Percentiles rank a stretch among this genome's conserved stretches.
Evolutionary conservation across 1,140 invertebrate species (phyloP).

Genomic region (Panulirus ornatus): DNA sequence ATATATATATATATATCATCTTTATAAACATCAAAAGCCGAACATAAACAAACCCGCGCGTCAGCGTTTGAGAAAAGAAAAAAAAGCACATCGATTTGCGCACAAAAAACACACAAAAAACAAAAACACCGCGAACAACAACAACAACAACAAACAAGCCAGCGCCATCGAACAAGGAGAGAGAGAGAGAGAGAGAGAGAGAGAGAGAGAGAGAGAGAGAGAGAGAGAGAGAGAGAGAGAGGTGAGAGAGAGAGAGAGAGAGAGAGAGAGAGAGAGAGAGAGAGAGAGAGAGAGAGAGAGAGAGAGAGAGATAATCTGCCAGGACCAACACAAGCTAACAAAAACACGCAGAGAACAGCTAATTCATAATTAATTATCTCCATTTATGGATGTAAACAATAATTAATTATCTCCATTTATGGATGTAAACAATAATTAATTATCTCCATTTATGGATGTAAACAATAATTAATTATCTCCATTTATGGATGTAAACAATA

Average conservation of each 20-base stretch:
- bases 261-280: neutral
- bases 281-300: neutral
- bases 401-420: too few relatives aligned
- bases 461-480: too few relatives aligned
- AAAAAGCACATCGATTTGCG: neutral
- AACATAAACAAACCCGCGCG: too few relatives aligned
- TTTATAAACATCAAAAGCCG: too few relatives aligned
- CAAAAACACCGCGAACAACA: neutral
- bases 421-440: too few relatives aligned
- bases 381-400: too few relatives aligned
- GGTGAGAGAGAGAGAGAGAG: neutral
- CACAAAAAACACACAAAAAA: neutral
- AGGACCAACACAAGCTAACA: neutral
- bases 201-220: neutral
- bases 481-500: too few relatives aligned
- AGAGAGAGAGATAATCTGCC: neutral
- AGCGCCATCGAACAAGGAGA: neutral
- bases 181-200: neutral
- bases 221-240: neutral
- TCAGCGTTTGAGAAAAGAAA: too few relatives aligned
- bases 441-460: too few relatives aligned
- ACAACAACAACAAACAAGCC: neutral
- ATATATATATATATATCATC: too few relatives aligned
- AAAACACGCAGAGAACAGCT: too few relatives aligned
- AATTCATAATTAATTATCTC: too few relatives aligned